Base-by-base conservation (phyloP, 2,888 invertebrate genomes). In the Pseudococcus longispinus region DNA sequence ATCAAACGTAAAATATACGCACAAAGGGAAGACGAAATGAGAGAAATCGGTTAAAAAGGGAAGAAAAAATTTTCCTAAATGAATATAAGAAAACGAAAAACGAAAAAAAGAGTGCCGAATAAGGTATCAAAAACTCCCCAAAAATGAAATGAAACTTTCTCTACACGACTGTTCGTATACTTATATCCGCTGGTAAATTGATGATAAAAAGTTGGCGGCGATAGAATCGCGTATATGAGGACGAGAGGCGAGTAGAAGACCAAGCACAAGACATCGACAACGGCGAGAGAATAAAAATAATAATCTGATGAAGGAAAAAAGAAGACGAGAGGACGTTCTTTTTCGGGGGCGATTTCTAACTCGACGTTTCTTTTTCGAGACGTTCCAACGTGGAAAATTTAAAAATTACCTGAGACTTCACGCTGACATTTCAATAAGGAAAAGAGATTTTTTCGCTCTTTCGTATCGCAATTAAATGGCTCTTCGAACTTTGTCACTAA, bases 401-500 rank as follows among this genome's bases (percentile, higher is more conserved):
- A 65, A 65, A 65, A 65, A 65, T 65, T 65, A 65, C 65, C 65
- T 65, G 65, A 65, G 65, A 65, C 65, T 65, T 65, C 65, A 26
- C 65, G 65, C 65, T 65, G 65, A 65, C 65, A 65, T 65, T 65
- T 65, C 65, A 65, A 65, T 65, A 20, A 65, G 65, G 65, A 51
- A 51, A 51, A n/a, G 51, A 51, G 51, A n/a, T 65, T 65, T 65
- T 65, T 60, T 26, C 20, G 8, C 26, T 20, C 55, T 11, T 23
- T 60, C 26, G 13, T 3, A 9, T 2, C 26, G 65, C 65, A 65
- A 65, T 65, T 65, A 65, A 65, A 65, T 65, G 26, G 65, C 11
- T 65, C 37, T 37, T 37, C 26, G 65, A 65, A 65, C 65, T 65
- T 65, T 51, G 65, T 65, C 26, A 65, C 65, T 8, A 65, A 65